Evolutionary conservation across 2,888 invertebrate genomes (phyloP).

Genomic region (Metopia argyrocephala): DNA sequence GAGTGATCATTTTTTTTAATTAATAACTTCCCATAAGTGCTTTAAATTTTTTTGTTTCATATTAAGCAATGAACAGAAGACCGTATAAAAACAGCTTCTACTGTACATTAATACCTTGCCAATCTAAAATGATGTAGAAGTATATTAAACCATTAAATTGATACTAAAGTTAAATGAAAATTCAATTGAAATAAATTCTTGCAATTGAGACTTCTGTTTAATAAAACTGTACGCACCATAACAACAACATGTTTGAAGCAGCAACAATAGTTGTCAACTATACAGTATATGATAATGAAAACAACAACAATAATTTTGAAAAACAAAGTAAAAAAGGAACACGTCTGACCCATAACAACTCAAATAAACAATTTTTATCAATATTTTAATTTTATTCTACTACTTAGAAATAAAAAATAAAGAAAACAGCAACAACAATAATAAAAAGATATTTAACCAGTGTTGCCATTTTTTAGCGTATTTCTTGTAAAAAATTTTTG

Average conservation of each 20-base stretch:
- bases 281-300: slow-evolving; percentile 33
- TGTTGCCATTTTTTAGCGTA: too few species aligned
- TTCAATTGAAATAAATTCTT: slow-evolving; percentile 58
- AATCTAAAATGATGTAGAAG: background rate
- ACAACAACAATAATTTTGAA: background rate
- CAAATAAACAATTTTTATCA: slow-evolving; percentile 59
- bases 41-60: too few species aligned
- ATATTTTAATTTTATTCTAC: slow-evolving; percentile 57
- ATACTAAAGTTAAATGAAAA: slow-evolving; percentile 51
- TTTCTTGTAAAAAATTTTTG: too few species aligned
- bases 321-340: slow-evolving; percentile 29
- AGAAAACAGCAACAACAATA: background rate
- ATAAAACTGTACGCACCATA: slow-evolving; percentile 51
- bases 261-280: slow-evolving; percentile 49
- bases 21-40: too few species aligned
- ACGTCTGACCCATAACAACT: slow-evolving; percentile 63
- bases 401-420: slow-evolving; percentile 31
- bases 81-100: too few species aligned
- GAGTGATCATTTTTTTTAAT: too few species aligned
- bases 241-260: slow-evolving; percentile 45
- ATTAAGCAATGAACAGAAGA: too few species aligned
- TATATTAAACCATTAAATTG: slow-evolving; percentile 26
- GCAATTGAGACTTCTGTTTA: slow-evolving; percentile 46
- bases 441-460: too few species aligned
- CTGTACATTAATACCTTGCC: too few species aligned